Conservation (phyloP, 2,888 invertebrate species). For the Melieria omissa region DNA sequence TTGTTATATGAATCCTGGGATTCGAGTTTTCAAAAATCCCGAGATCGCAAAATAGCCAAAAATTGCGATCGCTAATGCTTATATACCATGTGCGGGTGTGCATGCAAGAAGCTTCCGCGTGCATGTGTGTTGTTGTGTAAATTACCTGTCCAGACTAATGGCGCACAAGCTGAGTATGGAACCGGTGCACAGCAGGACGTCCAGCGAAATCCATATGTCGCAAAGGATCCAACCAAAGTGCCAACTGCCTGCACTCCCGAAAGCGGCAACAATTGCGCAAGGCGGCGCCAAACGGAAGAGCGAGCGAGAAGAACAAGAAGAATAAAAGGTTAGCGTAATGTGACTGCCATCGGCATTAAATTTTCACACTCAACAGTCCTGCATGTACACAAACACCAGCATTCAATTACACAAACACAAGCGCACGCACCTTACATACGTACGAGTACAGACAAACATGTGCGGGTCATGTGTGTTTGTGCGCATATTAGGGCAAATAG, state of each 20-base stretch:
- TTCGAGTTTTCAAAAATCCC: too few relatives aligned
- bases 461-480: too few relatives aligned
- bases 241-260: conserved; percentile 77
- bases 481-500: too few relatives aligned
- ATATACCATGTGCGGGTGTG: not conserved
- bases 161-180: conserved; percentile 94
- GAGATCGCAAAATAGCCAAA: too few relatives aligned
- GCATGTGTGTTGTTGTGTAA: conserved; percentile 16
- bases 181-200: conserved; percentile 93
- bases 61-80: not conserved
- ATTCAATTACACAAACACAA: not conserved
- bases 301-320: too few relatives aligned
- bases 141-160: conserved; percentile 85
- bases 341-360: not conserved
- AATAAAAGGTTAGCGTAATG: too few relatives aligned
- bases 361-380: not conserved
- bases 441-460: too few relatives aligned
- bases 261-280: not conserved
- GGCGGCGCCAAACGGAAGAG: too few relatives aligned
- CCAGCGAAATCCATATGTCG: conserved; percentile 92
- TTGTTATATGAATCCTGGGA: too few relatives aligned
- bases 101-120: not conserved
- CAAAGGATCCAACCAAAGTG: conserved; percentile 88
- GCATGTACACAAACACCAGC: not conserved
- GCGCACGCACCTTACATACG: not conserved